Conservation (phyloP, 2,888 invertebrate species). For the Entomobrya proxima region DNA sequence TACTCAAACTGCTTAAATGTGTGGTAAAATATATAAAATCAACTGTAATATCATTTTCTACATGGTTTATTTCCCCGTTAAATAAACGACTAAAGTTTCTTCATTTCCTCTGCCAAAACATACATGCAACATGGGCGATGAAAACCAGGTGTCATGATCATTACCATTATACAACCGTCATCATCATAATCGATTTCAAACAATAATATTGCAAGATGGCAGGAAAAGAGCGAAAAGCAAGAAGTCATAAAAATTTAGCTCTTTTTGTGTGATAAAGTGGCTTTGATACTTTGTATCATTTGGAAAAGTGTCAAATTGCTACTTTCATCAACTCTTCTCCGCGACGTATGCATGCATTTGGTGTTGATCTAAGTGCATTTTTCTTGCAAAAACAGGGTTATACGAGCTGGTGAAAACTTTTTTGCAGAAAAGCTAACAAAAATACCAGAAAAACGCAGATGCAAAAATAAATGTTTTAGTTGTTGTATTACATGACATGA, state of each 20-base stretch:
- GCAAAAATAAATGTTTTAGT: slow-evolving; percentile 5
- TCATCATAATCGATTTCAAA: slow-evolving; percentile 22
- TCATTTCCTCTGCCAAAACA: neutral
- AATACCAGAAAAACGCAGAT: neutral
- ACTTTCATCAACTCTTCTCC: slow-evolving; percentile 8
- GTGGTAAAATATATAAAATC: no score
- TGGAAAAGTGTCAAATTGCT: slow-evolving; percentile 45
- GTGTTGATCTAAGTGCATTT: neutral
- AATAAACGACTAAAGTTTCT: neutral
- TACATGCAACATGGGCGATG: slow-evolving; percentile 3
- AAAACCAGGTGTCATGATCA: slow-evolving; percentile 48
- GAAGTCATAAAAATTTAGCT: slow-evolving; percentile 2
- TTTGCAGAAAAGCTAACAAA: neutral
- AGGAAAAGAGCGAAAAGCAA: neutral
- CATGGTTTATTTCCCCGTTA: neutral
- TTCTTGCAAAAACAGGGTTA: neutral
- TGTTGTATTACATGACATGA: neutral
- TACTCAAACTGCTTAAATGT: no score
- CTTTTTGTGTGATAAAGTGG: slow-evolving; percentile 27
- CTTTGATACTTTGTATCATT: slow-evolving; percentile 34
- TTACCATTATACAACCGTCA: slow-evolving; percentile 15
- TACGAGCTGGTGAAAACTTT: neutral
- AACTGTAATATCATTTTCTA: no score
- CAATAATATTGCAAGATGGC: no score
- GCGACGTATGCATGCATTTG: neutral